Evolutionary conservation across 2,797 vertebrate species (phyloP), one percentile per base, ranked within the genome.

Genomic region (Onychomys arenicola): DNA sequence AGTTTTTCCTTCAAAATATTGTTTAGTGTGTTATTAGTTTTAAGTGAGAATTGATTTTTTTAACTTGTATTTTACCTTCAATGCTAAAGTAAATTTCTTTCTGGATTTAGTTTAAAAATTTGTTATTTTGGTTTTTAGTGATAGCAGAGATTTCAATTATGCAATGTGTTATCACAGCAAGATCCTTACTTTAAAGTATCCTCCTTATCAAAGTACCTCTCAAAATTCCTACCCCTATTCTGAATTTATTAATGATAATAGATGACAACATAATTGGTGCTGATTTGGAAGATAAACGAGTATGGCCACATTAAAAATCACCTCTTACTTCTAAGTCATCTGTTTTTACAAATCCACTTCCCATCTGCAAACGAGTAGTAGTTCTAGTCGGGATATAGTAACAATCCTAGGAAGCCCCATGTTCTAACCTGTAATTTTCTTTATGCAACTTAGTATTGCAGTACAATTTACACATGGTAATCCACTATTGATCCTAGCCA

Each of bases 311-410:
- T 69, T 91, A 78, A 93, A 87, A 90, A 43, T 6, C 0, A 80
- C 9, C 25, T 90, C 69, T 86, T 65, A 90, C 82, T 93, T 88
- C 55, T 73, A 81, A 76, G 43, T 85, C 76, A 43, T 27, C 29
- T 89, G 19, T 27, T 89, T 89, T 96, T 86, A 86, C 3, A 96
- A 96, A 95, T 95, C 23, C 49, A 95, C 77, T 89, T 91, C 76
- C 84, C 37, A 90, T 89, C 89, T 91, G 89, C 25, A 96, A 93
- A 73, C n/a, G 7, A 96, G 29, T 6, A 89, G 1, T 9, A 91
- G 40, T 86, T 97, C 75, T 92, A 83, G 21, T 37, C 92, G 27
- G 92, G 37, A 85, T 84, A 40, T 89, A 57, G 17, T 32, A 85
- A 65, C 21, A 69, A 52, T 37, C n/a, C 17, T 8, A 76, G 10